Percentiles rank a stretch among this genome's conserved stretches.
These are phyloP conservation scores for Typhlichthys eigenmanni DNA, from an alignment of 2,797 vertebrate genomes.

Conservation along the genomic window DNA sequence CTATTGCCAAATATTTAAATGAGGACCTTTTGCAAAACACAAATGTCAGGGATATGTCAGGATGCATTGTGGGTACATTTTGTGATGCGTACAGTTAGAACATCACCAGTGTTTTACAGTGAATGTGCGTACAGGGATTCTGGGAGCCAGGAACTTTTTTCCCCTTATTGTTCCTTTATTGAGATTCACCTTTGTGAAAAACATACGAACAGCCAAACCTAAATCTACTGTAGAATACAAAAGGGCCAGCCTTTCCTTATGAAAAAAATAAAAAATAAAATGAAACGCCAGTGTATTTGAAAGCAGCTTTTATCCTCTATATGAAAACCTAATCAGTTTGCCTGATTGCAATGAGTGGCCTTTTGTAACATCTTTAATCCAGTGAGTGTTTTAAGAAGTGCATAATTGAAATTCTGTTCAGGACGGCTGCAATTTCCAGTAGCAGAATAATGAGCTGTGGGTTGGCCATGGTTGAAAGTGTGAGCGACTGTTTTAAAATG, in stretches of 20 bases:
- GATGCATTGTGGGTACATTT: conserved; percentile 5
- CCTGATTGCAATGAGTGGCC: conserved; percentile 75
- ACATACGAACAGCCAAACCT: conserved; percentile 17
- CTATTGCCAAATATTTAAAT: conserved; percentile 8
- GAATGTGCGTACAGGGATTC: not conserved
- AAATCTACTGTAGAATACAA: conserved; percentile 36
- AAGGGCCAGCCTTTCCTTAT: conserved; percentile 42
- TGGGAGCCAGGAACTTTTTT: not conserved
- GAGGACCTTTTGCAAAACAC: conserved; percentile 5
- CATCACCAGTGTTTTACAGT: too few relatives aligned
- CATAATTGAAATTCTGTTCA: conserved; percentile 88
- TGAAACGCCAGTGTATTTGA: conserved; percentile 41
- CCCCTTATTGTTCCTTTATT: conserved; percentile 26
- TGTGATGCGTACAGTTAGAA: not conserved
- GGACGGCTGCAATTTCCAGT: conserved; percentile 82
- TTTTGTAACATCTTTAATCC: conserved; percentile 79
- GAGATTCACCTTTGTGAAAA: conserved; percentile 29
- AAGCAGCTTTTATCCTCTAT: conserved; percentile 60
- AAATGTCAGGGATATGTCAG: not conserved
- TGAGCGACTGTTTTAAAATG: conserved; percentile 78
- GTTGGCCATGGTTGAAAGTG: conserved; percentile 77
- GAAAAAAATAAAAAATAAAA: conserved; percentile 18
- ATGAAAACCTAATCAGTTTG: conserved; percentile 76
- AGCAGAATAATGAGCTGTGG: conserved; percentile 87
- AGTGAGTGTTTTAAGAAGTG: conserved; percentile 79